These are phyloP conservation scores for Macquaria ambigua DNA, from an alignment of 2,113 vertebrate genomes.

Conservation along the genomic window DNA sequence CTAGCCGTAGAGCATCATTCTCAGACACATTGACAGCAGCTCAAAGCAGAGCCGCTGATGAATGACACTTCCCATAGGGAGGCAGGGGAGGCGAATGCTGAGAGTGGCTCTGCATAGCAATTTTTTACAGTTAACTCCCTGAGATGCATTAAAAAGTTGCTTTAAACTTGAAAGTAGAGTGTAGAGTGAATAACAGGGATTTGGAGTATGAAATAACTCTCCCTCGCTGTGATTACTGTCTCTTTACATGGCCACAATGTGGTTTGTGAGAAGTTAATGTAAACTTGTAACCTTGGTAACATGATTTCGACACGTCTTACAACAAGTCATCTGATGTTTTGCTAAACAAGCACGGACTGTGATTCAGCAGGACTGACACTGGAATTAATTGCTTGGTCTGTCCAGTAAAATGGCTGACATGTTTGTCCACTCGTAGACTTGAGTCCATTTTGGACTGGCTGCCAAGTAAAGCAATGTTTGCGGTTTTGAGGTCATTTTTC, in stretches of 20 bases:
- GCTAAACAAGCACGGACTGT: constrained; percentile 14
- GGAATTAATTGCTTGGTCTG: neutral
- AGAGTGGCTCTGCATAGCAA: constrained; percentile 47
- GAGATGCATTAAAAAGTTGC: constrained; percentile 34
- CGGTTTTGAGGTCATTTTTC: constrained; percentile 50
- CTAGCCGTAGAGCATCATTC: constrained; percentile 24
- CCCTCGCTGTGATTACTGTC: constrained; percentile 27
- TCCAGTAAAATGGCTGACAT: constrained; percentile 22
- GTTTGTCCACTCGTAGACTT: constrained; percentile 31
- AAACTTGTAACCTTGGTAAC: constrained; percentile 43
- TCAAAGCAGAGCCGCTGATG: constrained; percentile 45
- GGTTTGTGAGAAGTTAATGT: constrained; percentile 40
- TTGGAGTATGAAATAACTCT: constrained; percentile 38
- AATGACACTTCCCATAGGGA: constrained; percentile 53
- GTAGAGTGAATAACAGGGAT: constrained; percentile 27
- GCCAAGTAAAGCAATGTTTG: constrained; percentile 48
- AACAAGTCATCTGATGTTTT: constrained; percentile 30
- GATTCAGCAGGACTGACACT: neutral
- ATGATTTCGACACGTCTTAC: constrained; percentile 4
- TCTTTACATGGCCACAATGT: constrained; percentile 36
- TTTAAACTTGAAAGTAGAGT: constrained; percentile 40
- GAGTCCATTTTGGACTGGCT: constrained; percentile 23
- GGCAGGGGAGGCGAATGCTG: constrained; percentile 6
- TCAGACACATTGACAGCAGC: constrained; percentile 57
- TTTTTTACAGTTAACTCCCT: constrained; percentile 40